A percentile compares a stretch with the other conserved stretches of the same genome.
These are phyloP conservation scores for Epirrhoe alternata DNA, from an alignment of 2,888 invertebrate genomes.

Conservation along the genomic window DNA sequence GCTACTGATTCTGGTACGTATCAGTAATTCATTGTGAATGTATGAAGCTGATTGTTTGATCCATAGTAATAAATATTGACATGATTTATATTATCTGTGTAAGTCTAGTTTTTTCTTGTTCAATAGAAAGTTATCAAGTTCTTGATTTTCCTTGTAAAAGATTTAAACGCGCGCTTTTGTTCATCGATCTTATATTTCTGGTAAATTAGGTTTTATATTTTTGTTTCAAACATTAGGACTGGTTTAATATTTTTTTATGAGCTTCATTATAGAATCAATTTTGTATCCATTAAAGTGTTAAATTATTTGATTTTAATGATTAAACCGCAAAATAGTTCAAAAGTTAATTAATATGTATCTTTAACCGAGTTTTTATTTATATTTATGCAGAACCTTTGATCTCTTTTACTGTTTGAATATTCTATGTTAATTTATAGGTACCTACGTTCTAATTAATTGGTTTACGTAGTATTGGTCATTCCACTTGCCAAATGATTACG, in stretches of 20 bases:
- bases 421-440: not conserved
- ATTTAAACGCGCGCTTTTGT: conserved; percentile 72
- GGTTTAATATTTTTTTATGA: conserved; percentile 2
- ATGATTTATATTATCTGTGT: not conserved
- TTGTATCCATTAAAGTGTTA: conserved; percentile 9
- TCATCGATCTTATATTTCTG: conserved; percentile 7
- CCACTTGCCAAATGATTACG: conserved; percentile 23
- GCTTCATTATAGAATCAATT: conserved; percentile 7
- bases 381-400: conserved; percentile 8
- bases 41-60: not conserved
- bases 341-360: conserved; percentile 7
- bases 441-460: conserved; percentile 2
- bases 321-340: conserved; percentile 12
- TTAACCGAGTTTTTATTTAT: not conserved
- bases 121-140: not conserved
- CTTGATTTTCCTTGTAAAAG: conserved; percentile 60
- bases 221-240: conserved; percentile 4
- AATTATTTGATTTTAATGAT: conserved; percentile 23
- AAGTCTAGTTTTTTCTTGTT: not conserved
- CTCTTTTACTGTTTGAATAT: conserved; percentile 7
- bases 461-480: conserved; percentile 13
- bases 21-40: not conserved
- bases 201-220: conserved; percentile 4
- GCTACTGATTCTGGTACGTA: not conserved
- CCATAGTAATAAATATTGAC: not conserved